Evolutionary conservation across 2,888 invertebrate genomes (phyloP).

Genomic region (Luperina nickerlii): DNA sequence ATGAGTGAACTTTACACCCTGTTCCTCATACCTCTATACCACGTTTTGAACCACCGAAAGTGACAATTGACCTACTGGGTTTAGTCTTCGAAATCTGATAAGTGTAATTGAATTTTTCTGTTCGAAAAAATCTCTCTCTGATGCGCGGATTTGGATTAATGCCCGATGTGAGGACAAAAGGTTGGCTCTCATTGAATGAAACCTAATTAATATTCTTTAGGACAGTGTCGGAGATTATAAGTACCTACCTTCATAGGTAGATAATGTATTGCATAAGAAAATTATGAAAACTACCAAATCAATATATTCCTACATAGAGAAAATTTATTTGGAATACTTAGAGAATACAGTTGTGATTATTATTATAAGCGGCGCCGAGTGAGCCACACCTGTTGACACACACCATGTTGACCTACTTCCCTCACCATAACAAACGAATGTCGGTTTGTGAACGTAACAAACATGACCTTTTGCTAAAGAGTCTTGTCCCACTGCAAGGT

Average conservation of each 20-base stretch:
- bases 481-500: neutral
- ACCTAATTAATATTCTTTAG: slow-evolving; percentile 7
- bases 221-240: neutral
- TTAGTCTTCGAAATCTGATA: slow-evolving; percentile 4
- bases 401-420: slow-evolving; percentile 26
- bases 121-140: slow-evolving; percentile 24
- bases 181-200: neutral
- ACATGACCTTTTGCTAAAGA: slow-evolving; percentile 10
- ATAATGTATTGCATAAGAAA: neutral
- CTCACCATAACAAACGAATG: slow-evolving; percentile 13
- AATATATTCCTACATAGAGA: neutral
- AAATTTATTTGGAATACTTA: too few species aligned
- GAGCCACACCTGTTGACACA: slow-evolving; percentile 30
- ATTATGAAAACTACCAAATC: neutral
- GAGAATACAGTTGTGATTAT: neutral
- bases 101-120: slow-evolving; percentile 23
- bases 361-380: neutral
- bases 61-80: neutral
- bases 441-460: neutral
- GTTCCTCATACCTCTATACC: too few species aligned
- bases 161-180: neutral
- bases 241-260: neutral
- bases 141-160: slow-evolving; percentile 12
- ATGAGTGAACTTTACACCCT: too few species aligned
- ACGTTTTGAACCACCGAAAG: too few species aligned